phyloP scores from a whole-genome alignment of 2,113 vertebrate species.

The Sturnus vulgaris region DNA sequence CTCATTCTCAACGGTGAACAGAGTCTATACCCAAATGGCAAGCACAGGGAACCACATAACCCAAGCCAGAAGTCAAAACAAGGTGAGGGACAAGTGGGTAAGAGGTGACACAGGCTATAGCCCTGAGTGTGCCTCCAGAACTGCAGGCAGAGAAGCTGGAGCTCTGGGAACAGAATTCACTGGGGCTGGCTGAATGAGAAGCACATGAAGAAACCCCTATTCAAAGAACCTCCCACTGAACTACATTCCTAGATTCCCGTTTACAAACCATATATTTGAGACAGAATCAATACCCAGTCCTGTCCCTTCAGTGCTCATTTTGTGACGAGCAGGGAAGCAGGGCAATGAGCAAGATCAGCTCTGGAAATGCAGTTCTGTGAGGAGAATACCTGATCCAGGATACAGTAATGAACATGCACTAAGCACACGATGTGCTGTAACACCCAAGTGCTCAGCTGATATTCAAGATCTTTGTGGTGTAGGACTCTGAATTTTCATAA shows the following conservation, averaged over 20 bases:
- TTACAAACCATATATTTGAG: neutral
- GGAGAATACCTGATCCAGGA: neutral
- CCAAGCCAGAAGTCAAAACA: neutral
- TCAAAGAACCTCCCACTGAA: neutral
- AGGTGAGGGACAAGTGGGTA: neutral
- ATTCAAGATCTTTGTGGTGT: neutral
- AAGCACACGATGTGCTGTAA: neutral
- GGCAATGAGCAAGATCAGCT: neutral
- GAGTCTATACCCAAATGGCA: neutral
- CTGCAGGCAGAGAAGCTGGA: neutral
- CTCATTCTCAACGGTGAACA: neutral
- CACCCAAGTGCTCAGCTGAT: neutral
- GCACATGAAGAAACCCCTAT: neutral
- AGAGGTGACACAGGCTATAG: neutral
- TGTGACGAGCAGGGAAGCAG: neutral
- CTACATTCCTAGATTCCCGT: neutral
- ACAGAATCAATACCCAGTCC: neutral
- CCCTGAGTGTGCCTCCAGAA: neutral
- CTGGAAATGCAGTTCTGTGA: neutral
- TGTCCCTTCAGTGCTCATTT: neutral
- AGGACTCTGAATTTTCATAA: neutral
- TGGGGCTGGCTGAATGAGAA: neutral
- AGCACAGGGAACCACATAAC: rapidly evolving
- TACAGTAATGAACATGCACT: neutral
- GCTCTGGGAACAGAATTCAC: neutral